phyloP scores from a whole-genome alignment of 2,797 vertebrate genomes.

The Uromys caudimaculatus region DNA sequence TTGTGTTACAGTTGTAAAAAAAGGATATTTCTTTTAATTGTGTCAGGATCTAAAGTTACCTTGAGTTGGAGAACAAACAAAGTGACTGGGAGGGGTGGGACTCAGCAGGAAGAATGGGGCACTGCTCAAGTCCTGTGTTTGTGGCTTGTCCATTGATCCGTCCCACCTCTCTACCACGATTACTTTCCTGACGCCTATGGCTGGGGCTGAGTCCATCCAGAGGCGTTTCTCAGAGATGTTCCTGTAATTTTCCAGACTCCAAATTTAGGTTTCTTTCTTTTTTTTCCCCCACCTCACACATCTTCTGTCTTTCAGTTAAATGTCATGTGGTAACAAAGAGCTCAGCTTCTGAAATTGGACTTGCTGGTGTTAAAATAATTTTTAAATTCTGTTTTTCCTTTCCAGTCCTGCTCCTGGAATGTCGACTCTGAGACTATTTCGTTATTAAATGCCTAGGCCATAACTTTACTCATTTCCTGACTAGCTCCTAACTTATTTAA shows the following conservation, averaged over 20 bases:
- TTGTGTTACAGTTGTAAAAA: conserved; percentile 35
- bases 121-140: background rate
- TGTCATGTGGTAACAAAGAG: conserved; percentile 26
- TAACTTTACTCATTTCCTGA: background rate
- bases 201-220: background rate
- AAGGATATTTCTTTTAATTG: conserved; percentile 50
- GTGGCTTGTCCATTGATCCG: background rate
- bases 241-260: conserved; percentile 51
- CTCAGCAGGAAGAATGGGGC: background rate
- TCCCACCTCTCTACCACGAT: background rate
- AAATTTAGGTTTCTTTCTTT: background rate
- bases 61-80: conserved; percentile 23
- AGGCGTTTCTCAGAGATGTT: conserved; percentile 25
- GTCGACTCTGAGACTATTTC: background rate
- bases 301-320: background rate
- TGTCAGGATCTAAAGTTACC: conserved; percentile 4
- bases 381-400: background rate
- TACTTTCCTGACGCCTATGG: background rate
- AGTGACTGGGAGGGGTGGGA: background rate
- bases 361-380: background rate
- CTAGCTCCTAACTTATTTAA: background rate
- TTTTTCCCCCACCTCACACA: background rate
- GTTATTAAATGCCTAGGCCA: background rate
- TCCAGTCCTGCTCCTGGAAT: background rate
- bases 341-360: conserved; percentile 11